Conservation (phyloP, 2,888 invertebrate genomes). For the Cataglyphis altisquamis region DNA sequence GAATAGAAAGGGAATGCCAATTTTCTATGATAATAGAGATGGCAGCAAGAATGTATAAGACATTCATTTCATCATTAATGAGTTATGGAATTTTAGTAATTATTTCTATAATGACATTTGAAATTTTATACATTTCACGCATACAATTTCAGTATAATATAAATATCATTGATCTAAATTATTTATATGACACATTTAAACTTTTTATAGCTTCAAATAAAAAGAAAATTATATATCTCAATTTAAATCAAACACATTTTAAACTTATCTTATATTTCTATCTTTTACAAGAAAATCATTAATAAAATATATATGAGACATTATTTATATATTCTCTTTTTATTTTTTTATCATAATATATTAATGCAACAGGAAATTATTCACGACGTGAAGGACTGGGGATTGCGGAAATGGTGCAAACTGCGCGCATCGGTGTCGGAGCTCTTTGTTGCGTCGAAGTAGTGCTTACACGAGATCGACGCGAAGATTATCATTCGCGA, state of each 20-base stretch:
- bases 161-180: neutral
- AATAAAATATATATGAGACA: neutral
- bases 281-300: neutral
- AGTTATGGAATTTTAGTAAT: neutral
- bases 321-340: slow-evolving; percentile 13
- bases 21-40: neutral
- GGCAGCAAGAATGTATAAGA: neutral
- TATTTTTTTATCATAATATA: slow-evolving; percentile 7
- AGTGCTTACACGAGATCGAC: slow-evolving; percentile 51
- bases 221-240: too few species aligned
- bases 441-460: slow-evolving; percentile 49
- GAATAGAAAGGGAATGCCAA: neutral
- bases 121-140: neutral
- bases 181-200: neutral
- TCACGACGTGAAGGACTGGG: slow-evolving; percentile 12
- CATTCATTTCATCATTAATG: neutral
- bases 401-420: slow-evolving; percentile 18
- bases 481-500: slow-evolving; percentile 52
- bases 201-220: neutral
- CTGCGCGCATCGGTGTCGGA: slow-evolving; percentile 46
- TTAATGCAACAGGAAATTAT: slow-evolving; percentile 28
- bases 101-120: neutral
- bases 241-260: neutral
- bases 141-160: neutral
- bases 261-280: neutral